Evolutionary conservation across 2,113 vertebrate species (phyloP), one percentile per base, ranked within the genome.

Genomic region (Lichenostomus cassidix): DNA sequence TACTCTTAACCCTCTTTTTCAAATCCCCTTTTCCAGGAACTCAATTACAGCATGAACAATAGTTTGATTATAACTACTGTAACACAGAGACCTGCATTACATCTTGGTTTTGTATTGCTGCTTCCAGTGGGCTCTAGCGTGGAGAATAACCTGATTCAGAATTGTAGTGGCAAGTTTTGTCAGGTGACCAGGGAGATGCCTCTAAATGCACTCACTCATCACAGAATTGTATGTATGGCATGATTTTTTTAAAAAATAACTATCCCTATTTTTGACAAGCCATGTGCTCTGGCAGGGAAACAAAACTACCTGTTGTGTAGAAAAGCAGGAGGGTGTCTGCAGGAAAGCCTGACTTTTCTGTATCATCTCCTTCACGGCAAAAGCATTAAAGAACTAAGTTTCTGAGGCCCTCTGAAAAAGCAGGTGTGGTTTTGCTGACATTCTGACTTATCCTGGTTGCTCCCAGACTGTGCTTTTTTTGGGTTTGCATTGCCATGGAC

Each of bases 1-100:
- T 86, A 89, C 56, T 64, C 84, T 95, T 96, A 97, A 96, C 93
- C 87, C 77, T 84, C 94, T 97, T 97, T 97, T 96, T 95, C 80
- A 96, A 98, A 97, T 96, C 95, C 84, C 47, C 95, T 97, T 97
- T 97, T 95, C 95, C 91, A 93, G 69, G 86, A 97, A 95, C 94
- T 94, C 20, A 59, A 56, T 87, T 87, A 93, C 95, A 95, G 29
- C 78, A 77, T 87, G 84, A 96, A 94, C 86, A 97, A 94, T 91
- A 92, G 91, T 87, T 97, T 89, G 83, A 96, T 97, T 97, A 37
- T 96, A 90, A 87, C 25, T 71, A 14, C 52, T 87, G 52, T 47
- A 89, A 69, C 23, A 83, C 59, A 70, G 84, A 90, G 63, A 44
- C 24, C 52, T 81, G 17, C 1, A 2, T 90, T 95, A 64, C 7